Conservation (phyloP, 2,797 vertebrate genomes). For the Enteromius unitaeniatus region DNA sequence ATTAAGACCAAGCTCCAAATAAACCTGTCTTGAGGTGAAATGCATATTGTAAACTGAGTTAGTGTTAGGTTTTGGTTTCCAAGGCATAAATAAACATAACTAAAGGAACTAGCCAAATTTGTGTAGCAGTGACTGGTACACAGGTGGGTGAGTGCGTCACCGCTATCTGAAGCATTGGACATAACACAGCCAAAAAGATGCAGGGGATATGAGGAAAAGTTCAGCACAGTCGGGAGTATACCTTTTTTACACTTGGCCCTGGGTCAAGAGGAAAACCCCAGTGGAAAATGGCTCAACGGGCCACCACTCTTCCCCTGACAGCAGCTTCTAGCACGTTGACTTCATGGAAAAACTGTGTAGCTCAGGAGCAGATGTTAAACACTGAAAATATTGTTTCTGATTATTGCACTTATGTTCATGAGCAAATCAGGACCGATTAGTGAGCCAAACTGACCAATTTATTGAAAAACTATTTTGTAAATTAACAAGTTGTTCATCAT, state of each 20-base stretch:
- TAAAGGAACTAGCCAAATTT: slow-evolving; percentile 8
- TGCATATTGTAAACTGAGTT: neutral
- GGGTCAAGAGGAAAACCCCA: slow-evolving; percentile 40
- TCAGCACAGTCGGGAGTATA: slow-evolving; percentile 19
- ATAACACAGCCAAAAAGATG: slow-evolving; percentile 2
- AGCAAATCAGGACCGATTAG: neutral
- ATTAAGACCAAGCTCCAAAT: slow-evolving; percentile 41
- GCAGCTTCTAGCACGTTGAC: slow-evolving; percentile 26
- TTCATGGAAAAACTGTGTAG: slow-evolving; percentile 47
- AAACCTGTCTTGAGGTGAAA: slow-evolving; percentile 27
- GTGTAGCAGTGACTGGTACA: slow-evolving; percentile 16
- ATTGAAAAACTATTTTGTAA: neutral
- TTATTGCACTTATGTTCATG: slow-evolving; percentile 26
- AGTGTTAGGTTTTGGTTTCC: slow-evolving; percentile 36
- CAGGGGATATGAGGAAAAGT: slow-evolving; percentile 24
- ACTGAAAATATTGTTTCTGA: slow-evolving; percentile 22
- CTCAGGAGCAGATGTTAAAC: slow-evolving; percentile 44
- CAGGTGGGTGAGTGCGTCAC: slow-evolving; percentile 36
- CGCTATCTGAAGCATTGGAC: slow-evolving; percentile 18
- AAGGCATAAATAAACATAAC: slow-evolving; percentile 49
- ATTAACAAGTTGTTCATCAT: neutral
- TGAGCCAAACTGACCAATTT: neutral
- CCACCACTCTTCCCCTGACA: slow-evolving; percentile 26
- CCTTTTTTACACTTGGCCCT: slow-evolving; percentile 34
- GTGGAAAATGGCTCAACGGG: slow-evolving; percentile 42